Percentiles rank a stretch among this genome's conserved stretches.
Evolutionary conservation across 1,140 invertebrate genomes (phyloP).

Genomic region (Drosophila subpulchrella): DNA sequence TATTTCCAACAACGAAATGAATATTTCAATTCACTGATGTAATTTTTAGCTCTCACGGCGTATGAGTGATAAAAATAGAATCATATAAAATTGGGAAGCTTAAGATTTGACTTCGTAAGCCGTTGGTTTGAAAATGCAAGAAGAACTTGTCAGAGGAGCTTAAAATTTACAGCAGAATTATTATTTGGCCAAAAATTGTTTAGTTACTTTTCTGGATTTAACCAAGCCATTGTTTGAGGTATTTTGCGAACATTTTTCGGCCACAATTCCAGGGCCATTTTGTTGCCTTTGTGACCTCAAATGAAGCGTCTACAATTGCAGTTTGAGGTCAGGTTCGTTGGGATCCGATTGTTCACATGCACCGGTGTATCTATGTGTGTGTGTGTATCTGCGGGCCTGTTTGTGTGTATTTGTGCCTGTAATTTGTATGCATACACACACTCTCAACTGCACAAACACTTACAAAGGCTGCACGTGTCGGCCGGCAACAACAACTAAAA

Average conservation of each 20-base stretch:
- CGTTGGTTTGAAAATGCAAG: no score
- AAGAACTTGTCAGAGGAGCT: neutral
- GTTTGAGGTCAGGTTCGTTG: conserved; percentile 57
- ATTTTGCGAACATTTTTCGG: conserved; percentile 21
- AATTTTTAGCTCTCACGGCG: no score
- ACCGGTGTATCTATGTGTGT: neutral
- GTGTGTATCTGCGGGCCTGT: neutral
- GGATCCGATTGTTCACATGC: conserved; percentile 33
- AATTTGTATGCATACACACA: conserved; percentile 61
- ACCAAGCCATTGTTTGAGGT: neutral
- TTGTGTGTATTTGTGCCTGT: conserved; percentile 30
- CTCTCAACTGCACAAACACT: conserved; percentile 12
- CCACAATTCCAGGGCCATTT: conserved; percentile 14
- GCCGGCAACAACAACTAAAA: conserved; percentile 50
- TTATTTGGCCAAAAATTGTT: neutral
- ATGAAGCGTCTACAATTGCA: conserved; percentile 69
- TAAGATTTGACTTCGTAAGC: no score
- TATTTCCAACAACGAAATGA: no score
- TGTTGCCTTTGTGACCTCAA: conserved; percentile 57
- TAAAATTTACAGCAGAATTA: neutral
- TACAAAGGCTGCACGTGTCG: conserved; percentile 19
- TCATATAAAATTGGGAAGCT: no score
- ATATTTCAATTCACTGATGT: no score
- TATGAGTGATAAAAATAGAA: neutral
- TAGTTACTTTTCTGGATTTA: conserved; percentile 4